Percentiles rank a stretch among this genome's conserved stretches.
phyloP scores from a whole-genome alignment of 2,888 invertebrate species.

The Bellardia bayeri region DNA sequence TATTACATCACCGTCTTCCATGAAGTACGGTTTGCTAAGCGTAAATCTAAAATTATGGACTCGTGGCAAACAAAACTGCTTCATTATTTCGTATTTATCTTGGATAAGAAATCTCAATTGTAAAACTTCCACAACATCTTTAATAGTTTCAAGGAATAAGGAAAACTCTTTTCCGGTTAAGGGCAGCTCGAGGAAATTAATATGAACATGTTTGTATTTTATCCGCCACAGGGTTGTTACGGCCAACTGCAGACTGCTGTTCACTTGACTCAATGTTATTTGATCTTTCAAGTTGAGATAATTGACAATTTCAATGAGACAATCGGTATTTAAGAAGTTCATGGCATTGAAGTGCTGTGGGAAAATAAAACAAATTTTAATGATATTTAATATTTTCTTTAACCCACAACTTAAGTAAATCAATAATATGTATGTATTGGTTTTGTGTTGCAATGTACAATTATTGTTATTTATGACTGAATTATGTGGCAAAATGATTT shows the following conservation, averaged over 20 bases:
- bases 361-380: conserved; percentile 9
- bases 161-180: conserved; percentile 29
- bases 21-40: conserved; percentile 42
- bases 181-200: conserved; percentile 37
- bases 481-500: conserved; percentile 20
- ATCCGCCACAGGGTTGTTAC: conserved; percentile 44
- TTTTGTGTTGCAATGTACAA: neutral
- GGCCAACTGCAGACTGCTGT: neutral
- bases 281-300: conserved; percentile 58
- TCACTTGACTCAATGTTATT: conserved; percentile 48
- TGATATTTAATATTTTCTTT: conserved; percentile 7
- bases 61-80: conserved; percentile 9
- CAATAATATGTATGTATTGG: conserved; percentile 33
- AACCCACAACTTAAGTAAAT: conserved; percentile 15
- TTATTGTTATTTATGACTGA: neutral
- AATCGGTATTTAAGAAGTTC: conserved; percentile 58
- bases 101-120: conserved; percentile 47
- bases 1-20: conserved; percentile 52
- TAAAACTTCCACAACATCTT: conserved; percentile 39
- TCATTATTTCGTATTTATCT: conserved; percentile 53
- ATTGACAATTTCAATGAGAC: conserved; percentile 55
- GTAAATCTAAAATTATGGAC: conserved; percentile 42
- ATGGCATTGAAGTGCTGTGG: conserved; percentile 42
- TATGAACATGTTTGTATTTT: conserved; percentile 40
- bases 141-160: conserved; percentile 40